A percentile compares a stretch with the other conserved stretches of the same genome.
phyloP scores from a whole-genome alignment of 2,888 invertebrate genomes.

The Conus canariensis region DNA sequence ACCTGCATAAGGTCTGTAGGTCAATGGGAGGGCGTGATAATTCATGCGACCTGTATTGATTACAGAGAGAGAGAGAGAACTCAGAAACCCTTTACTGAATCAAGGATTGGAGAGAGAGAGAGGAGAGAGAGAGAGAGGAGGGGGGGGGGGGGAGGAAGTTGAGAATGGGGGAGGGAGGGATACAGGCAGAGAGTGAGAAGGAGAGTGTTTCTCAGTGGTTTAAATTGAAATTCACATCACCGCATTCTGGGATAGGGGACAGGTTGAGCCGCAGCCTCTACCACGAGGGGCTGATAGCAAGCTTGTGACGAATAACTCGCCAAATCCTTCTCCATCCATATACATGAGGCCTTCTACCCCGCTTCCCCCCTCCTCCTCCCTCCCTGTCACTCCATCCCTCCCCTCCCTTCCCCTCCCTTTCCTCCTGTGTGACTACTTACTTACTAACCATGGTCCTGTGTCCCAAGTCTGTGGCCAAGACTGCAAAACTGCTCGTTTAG shows the following conservation, averaged over 20 bases:
- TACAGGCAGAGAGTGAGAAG: not conserved
- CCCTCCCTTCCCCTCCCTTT: not conserved
- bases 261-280: not conserved
- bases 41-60: too few species aligned
- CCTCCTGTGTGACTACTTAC: too few species aligned
- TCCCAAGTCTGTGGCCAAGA: too few species aligned
- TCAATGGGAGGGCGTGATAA: too few species aligned
- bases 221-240: slow-evolving; percentile 4
- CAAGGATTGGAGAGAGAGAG: not conserved
- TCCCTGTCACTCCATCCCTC: not conserved
- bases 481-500: too few species aligned
- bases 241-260: not conserved
- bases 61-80: too few species aligned
- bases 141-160: not conserved
- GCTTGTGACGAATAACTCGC: not conserved
- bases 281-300: not conserved
- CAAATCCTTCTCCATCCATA: not conserved
- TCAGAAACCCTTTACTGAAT: too few species aligned
- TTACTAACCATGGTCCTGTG: too few species aligned
- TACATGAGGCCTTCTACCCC: not conserved
- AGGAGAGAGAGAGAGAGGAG: not conserved
- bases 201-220: not conserved
- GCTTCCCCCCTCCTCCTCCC: not conserved
- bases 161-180: not conserved
- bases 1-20: too few species aligned